Conservation (phyloP, 2,113 vertebrate species). For the Rhinopomastus cyanomelas region DNA sequence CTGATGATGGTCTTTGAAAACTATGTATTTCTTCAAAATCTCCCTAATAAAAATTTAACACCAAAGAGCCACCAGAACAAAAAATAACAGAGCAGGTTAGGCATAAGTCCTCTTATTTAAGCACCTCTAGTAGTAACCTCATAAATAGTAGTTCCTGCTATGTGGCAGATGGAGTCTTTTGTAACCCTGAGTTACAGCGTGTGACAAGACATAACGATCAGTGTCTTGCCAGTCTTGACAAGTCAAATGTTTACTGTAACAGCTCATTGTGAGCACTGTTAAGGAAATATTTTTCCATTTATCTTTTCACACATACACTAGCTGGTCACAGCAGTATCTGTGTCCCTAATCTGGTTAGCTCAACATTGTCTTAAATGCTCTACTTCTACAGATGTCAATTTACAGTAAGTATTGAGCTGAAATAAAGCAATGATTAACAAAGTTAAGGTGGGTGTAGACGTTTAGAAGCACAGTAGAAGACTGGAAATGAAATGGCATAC, state of each 20-base stretch:
- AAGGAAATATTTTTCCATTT: conserved; percentile 51
- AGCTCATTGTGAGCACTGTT: background rate
- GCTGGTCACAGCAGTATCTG: background rate
- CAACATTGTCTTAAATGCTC: conserved; percentile 53
- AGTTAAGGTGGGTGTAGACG: background rate
- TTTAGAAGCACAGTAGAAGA: conserved; percentile 18
- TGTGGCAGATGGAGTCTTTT: background rate
- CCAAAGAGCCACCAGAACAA: background rate
- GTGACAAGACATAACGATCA: background rate
- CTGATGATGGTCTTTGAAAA: conserved; percentile 5
- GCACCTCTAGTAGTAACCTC: background rate
- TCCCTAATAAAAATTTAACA: conserved; percentile 23
- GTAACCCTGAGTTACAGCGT: background rate
- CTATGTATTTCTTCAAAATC: background rate
- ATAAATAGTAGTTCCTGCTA: background rate
- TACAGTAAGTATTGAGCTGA: conserved; percentile 23
- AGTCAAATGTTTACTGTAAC: background rate
- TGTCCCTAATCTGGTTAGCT: conserved; percentile 68
- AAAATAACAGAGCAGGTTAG: background rate
- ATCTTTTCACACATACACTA: conserved; percentile 38
- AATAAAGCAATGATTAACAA: conserved; percentile 60
- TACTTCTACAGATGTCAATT: conserved; percentile 45
- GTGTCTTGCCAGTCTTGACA: background rate
- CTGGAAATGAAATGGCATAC: conserved; percentile 43
- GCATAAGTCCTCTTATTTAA: conserved; percentile 49